These are phyloP conservation scores for Channa striata DNA, from an alignment of 2,797 vertebrate species.

Conservation along the genomic window DNA sequence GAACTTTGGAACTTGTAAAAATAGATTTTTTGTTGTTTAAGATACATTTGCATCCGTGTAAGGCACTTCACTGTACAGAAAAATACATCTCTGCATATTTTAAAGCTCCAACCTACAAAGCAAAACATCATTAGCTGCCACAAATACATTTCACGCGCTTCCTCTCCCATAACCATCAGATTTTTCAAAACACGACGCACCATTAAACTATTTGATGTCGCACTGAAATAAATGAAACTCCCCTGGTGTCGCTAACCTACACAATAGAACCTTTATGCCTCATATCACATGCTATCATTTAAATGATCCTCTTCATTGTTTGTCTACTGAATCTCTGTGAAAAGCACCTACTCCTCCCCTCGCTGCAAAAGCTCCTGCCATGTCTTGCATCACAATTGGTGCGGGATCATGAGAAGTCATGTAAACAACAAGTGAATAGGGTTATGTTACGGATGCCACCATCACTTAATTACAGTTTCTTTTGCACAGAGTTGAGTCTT, in stretches of 20 bases:
- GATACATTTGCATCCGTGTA: background rate
- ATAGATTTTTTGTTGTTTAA: background rate
- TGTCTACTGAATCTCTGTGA: conserved; percentile 48
- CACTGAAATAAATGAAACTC: conserved; percentile 17
- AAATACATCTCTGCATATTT: conserved; percentile 20
- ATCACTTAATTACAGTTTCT: conserved; percentile 66
- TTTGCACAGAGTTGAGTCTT: conserved; percentile 31
- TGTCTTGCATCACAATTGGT: conserved; percentile 47
- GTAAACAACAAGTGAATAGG: conserved; percentile 74
- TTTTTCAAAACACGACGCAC: conserved; percentile 9
- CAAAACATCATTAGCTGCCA: conserved; percentile 18
- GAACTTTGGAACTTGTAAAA: background rate
- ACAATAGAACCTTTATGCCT: conserved; percentile 34
- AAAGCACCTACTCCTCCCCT: conserved; percentile 60
- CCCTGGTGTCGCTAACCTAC: conserved; percentile 23
- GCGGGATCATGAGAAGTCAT: conserved; percentile 58
- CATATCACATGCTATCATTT: conserved; percentile 40
- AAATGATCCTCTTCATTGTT: conserved; percentile 57
- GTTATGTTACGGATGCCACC: conserved; percentile 68
- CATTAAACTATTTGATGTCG: conserved; percentile 14
- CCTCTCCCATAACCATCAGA: conserved; percentile 8
- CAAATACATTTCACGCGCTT: conserved; percentile 36
- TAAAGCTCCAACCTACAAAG: conserved; percentile 19
- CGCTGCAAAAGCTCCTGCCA: conserved; percentile 28
- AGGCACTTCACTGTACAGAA: background rate